phyloP scores from a whole-genome alignment of 1,140 invertebrate species.

The Homarus americanus region DNA sequence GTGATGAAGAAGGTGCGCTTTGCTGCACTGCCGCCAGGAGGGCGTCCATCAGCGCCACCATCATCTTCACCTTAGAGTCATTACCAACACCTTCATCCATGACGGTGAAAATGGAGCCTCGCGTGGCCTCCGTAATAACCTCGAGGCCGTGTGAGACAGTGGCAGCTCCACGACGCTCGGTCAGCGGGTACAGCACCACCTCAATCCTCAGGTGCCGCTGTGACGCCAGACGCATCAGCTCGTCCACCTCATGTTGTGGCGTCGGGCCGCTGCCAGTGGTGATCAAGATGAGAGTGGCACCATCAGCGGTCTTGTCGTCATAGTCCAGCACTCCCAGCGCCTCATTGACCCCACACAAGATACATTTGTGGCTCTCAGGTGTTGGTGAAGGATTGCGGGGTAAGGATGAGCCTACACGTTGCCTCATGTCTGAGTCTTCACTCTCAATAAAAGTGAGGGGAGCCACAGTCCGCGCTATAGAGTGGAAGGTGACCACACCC shows the following conservation, averaged over 20 bases:
- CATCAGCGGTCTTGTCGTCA: slow-evolving; percentile 3
- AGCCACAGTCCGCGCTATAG: slow-evolving; percentile 55
- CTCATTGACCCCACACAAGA: slow-evolving; percentile 69
- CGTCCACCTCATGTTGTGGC: slow-evolving; percentile 53
- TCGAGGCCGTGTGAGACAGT: slow-evolving; percentile 49
- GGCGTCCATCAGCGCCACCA: slow-evolving; percentile 77
- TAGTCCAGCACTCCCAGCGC: slow-evolving; percentile 53
- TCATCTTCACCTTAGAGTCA: slow-evolving; percentile 79
- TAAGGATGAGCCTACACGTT: slow-evolving; percentile 71
- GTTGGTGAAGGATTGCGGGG: slow-evolving; percentile 70
- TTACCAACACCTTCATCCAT: slow-evolving; percentile 80
- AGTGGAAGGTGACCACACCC: slow-evolving; percentile 63
- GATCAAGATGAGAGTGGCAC: slow-evolving; percentile 61
- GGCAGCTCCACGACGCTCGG: slow-evolving; percentile 45
- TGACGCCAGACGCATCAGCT: slow-evolving; percentile 53
- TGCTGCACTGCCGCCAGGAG: slow-evolving; percentile 60
- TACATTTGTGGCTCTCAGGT: slow-evolving; percentile 71
- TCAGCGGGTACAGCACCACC: slow-evolving; percentile 64
- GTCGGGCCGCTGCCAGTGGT: slow-evolving; percentile 61
- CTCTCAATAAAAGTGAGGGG: slow-evolving; percentile 63
- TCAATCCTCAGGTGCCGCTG: slow-evolving; percentile 46
- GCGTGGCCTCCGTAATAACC: slow-evolving; percentile 27
- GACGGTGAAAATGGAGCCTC: slow-evolving; percentile 79
- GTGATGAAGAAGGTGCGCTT: slow-evolving; percentile 24
- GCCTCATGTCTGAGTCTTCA: slow-evolving; percentile 69